Conservation (phyloP, 2,888 invertebrate species). For the Bombyx huttoni region DNA sequence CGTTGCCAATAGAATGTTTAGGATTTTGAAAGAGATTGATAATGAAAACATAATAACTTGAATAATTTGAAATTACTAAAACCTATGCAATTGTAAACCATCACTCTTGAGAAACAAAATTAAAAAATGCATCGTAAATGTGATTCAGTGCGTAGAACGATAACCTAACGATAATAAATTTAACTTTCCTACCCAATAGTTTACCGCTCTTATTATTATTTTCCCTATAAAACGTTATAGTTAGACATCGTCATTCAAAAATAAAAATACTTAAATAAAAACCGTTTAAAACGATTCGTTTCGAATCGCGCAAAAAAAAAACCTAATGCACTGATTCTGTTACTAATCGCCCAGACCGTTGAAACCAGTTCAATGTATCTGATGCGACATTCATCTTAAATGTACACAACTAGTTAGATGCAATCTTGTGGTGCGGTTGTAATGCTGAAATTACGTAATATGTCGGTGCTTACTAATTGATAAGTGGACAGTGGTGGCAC, state of each 20-base stretch:
- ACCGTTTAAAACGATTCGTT: neutral
- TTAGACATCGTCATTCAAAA: neutral
- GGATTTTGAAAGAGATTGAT: neutral
- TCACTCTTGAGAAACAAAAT: neutral
- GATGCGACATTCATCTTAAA: neutral
- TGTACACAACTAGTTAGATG: conserved; percentile 10
- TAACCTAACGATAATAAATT: too few relatives aligned
- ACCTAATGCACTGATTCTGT: neutral
- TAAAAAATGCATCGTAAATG: too few relatives aligned
- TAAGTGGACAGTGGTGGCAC: conserved; percentile 29
- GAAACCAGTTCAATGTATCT: neutral
- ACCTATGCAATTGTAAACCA: neutral
- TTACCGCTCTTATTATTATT: too few relatives aligned
- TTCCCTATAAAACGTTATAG: neutral
- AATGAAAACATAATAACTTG: neutral
- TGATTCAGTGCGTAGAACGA: too few relatives aligned
- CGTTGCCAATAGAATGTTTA: conserved; percentile 7
- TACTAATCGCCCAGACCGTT: neutral
- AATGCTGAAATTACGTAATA: conserved; percentile 11
- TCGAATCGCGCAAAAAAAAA: neutral
- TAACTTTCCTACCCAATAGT: too few relatives aligned
- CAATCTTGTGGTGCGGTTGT: conserved; percentile 9
- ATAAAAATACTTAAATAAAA: neutral
- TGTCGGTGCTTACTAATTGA: conserved; percentile 52
- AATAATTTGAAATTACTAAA: neutral